Percentiles rank a stretch among this genome's conserved stretches.
Evolutionary conservation across 2,888 invertebrate genomes (phyloP).

Genomic region (Plagodis dolabraria): DNA sequence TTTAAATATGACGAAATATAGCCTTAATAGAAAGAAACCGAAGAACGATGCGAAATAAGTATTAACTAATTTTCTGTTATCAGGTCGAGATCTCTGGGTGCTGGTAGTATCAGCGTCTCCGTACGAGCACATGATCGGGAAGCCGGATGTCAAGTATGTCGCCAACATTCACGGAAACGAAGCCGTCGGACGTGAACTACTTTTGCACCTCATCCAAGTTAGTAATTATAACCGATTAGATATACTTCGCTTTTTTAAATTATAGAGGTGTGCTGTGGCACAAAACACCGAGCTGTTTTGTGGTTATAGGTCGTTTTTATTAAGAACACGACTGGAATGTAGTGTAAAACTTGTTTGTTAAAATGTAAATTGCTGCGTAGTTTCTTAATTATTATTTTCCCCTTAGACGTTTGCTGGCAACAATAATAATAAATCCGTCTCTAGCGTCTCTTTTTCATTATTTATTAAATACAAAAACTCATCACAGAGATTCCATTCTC

Average conservation of each 20-base stretch:
- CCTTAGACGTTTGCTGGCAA: no score
- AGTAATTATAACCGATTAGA: slow-evolving; percentile 35
- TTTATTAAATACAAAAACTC: no score
- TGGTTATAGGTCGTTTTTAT: background rate
- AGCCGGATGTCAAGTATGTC: slow-evolving; percentile 99
- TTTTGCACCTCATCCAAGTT: slow-evolving; percentile 95
- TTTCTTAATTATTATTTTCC: background rate
- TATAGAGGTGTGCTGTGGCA: no score
- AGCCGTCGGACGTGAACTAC: slow-evolving; percentile 96
- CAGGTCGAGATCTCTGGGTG: slow-evolving; percentile 96
- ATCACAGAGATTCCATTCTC: no score
- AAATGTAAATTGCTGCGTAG: background rate
- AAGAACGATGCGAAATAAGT: no score
- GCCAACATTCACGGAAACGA: slow-evolving; percentile 99
- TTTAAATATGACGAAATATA: no score
- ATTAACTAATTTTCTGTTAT: no score
- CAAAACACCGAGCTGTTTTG: no score
- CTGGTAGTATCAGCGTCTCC: slow-evolving; percentile 96
- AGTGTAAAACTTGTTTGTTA: slow-evolving; percentile 2
- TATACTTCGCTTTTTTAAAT: no score
- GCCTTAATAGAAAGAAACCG: no score
- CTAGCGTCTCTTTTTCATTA: no score
- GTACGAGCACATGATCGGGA: slow-evolving; percentile 96
- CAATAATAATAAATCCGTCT: no score
- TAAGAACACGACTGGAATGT: slow-evolving; percentile 17